Base-by-base conservation (phyloP, 53 echinoderm and acorn worm species). In the Mesocentrotus franciscanus region DNA sequence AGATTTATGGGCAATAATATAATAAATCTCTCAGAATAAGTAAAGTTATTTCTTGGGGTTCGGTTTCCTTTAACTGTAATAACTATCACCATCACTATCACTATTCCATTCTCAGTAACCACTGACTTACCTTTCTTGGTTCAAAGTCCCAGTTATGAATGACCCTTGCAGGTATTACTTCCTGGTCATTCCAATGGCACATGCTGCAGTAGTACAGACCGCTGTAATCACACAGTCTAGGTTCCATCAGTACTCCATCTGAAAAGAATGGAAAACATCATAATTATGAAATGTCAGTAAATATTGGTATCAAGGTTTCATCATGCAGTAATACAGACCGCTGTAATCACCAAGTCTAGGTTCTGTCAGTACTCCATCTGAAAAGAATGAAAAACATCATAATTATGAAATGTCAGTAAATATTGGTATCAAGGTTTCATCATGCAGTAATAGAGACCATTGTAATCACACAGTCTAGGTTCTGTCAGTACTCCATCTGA, bases 91-190 rank as follows among this genome's bases (percentile, higher is more conserved):
- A 27, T 27, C 29, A 78, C 78, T 18, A 16, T 85, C 55, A 42
- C 29, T 0, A 39, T 49, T 10, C 39, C 39, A 39, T 39, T 39
- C 39, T 17, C 29, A 16, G 74, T 74, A 39, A 39, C 39, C 39
- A n/a, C 24, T n/a, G 3, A 61, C 90, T 92, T 85, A 99, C 99
- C 97, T 98, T 99, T 89, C 99, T 97, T 1, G 98, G 96, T 61
- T 96, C 97, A 96, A 99, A 99, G 94, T 99, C 99, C 99, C 99
- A 99, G 94, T 99, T 99, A 91, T 99, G 99, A 61, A 99, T 94
- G 94, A 98, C 99, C 95, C 99, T 99, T 26, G 99, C 98, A 56
- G 99, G 99, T 58, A 99, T 98, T 57, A 98, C 97, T 89, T 98
- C 97, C 15, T 83, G 74, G 92, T 99, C 98, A 95, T 99, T 99